A percentile compares a stretch with the other conserved stretches of the same genome.
phyloP scores from a whole-genome alignment of 2,113 vertebrate species.

The Zosterops hypoxanthus region DNA sequence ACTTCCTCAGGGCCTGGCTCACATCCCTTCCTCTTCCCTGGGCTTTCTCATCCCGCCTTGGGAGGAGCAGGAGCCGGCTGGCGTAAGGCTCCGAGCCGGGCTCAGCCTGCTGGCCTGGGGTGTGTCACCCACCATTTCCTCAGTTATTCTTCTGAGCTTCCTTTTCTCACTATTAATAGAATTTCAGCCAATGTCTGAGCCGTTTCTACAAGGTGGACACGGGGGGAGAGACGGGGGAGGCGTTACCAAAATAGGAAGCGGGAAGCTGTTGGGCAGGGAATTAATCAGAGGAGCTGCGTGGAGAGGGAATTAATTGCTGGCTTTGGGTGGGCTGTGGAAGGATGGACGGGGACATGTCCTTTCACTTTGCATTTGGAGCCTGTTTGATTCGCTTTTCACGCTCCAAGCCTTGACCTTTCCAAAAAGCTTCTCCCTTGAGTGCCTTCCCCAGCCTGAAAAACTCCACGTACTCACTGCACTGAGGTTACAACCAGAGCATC shows the following conservation, averaged over 20 bases:
- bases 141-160: conserved; percentile 77
- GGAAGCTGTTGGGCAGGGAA: conserved; percentile 30
- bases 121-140: conserved; percentile 73
- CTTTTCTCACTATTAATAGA: conserved; percentile 81
- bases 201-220: background rate
- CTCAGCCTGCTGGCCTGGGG: background rate
- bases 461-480: accelerated
- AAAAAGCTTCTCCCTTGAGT: background rate
- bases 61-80: conserved; percentile 26
- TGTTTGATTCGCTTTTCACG: background rate
- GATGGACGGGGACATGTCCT: background rate
- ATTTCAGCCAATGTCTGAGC: conserved; percentile 49
- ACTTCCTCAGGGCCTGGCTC: conserved; percentile 37
- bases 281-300: background rate
- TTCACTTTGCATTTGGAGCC: background rate
- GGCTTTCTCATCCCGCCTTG: conserved; percentile 41
- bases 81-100: background rate
- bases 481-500: background rate
- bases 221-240: background rate
- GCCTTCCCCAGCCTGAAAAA: background rate
- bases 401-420: background rate
- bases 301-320: background rate
- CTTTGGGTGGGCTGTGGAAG: background rate
- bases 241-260: conserved; percentile 1
- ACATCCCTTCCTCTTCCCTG: conserved; percentile 28